Percentiles rank a stretch among this genome's conserved stretches.
Conservation (phyloP, 2,113 vertebrate genomes). For the Rostratula benghalensis region DNA sequence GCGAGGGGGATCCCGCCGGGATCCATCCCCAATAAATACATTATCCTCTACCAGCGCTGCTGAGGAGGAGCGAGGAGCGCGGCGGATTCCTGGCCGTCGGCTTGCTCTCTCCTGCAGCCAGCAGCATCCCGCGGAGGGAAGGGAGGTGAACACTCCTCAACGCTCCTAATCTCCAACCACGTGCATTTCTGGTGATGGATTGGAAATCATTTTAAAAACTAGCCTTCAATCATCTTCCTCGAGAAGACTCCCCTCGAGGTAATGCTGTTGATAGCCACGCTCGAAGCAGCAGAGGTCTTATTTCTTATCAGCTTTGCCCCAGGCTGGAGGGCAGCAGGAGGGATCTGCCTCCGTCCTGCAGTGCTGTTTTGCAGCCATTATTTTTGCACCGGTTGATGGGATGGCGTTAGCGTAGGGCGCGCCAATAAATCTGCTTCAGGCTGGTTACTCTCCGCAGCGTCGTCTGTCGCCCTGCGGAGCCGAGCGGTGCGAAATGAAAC, state of each 20-base stretch:
- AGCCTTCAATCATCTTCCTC: not conserved
- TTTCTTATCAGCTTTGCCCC: not conserved
- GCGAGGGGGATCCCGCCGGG: not conserved
- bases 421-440: not conserved
- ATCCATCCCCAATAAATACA: not conserved
- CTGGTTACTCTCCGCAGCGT: not conserved
- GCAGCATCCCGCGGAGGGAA: not conserved
- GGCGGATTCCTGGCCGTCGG: accelerated
- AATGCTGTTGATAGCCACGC: too few species aligned
- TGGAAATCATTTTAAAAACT: not conserved
- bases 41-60: not conserved
- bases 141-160: not conserved
- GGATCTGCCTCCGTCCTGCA: accelerated
- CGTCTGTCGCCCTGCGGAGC: not conserved
- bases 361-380: not conserved
- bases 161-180: not conserved
- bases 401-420: not conserved
- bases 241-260: not conserved
- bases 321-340: not conserved
- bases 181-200: not conserved
- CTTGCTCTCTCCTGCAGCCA: not conserved
- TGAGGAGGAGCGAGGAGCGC: not conserved
- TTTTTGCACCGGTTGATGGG: not conserved
- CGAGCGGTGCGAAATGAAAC: not conserved
- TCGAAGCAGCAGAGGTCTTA: not conserved